These are phyloP conservation scores for Drosophila baimaii DNA, from an alignment of 1,140 invertebrate species.

Conservation along the genomic window DNA sequence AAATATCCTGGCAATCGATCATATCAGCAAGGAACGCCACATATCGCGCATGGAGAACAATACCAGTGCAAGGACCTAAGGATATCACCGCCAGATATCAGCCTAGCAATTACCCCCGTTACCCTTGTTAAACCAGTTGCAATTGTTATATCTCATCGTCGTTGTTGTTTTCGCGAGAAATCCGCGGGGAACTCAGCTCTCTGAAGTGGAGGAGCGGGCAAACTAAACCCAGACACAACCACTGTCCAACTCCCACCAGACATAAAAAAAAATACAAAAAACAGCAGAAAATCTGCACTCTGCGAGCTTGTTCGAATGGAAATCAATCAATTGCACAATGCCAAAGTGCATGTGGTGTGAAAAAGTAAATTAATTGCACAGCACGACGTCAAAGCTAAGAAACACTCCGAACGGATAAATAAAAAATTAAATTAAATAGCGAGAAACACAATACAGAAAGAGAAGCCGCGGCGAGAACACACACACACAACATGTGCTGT, in stretches of 20 bases:
- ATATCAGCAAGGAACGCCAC: constrained; percentile 32
- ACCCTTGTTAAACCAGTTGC: constrained; percentile 25
- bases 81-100: constrained; percentile 28
- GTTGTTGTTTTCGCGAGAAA: constrained; percentile 11
- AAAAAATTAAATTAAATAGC: constrained; percentile 18
- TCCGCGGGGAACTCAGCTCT: neutral
- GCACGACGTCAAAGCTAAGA: constrained; percentile 53
- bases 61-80: constrained; percentile 11
- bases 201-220: constrained; percentile 10
- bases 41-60: constrained; percentile 23
- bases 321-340: constrained; percentile 74
- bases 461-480: too few species aligned
- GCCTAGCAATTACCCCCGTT: constrained; percentile 37
- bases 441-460: constrained; percentile 2
- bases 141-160: constrained; percentile 18
- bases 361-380: constrained; percentile 75
- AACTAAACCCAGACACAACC: constrained; percentile 32
- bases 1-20: constrained; percentile 45
- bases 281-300: constrained; percentile 11
- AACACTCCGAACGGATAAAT: constrained; percentile 27
- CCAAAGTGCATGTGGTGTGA: constrained; percentile 63
- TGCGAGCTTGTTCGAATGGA: constrained; percentile 54
- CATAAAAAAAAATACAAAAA: neutral
- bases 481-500: constrained; percentile 57
- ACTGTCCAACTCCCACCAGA: constrained; percentile 18